Evolutionary conservation across 2,113 vertebrate species (phyloP), one percentile per base, ranked within the genome.

Genomic region (Mesitornis unicolor): DNA sequence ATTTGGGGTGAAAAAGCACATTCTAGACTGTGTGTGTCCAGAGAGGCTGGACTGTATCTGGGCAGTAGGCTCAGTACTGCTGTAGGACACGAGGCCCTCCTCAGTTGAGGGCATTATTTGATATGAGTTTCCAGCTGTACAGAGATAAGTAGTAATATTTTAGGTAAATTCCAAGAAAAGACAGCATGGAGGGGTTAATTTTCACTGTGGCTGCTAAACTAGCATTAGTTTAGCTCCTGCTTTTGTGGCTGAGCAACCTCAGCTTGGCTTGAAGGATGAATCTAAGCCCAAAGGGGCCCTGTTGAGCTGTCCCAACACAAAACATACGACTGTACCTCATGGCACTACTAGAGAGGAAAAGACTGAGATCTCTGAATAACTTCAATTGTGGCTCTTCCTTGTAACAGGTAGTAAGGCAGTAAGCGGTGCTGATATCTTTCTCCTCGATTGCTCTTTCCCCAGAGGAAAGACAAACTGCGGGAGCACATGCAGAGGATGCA

Each of bases 401-500:
- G 15, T 40, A 53, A 26, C 7, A n/a, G 50, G 35, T 13, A 61
- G 2, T 36, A 24, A 45, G 48, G 75, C 73, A 63, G 33, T 51
- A 53, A 80, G 51, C 2, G 0, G 4, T 71, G 56, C 51, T 93
- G 64, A 17, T 11, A 0, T 13, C 42, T 59, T 68, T 24, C 22
- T 54, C 29, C 21, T 24, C 1, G 4, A 29, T 35, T 69, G 48
- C 36, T 79, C 76, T 95, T 38, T 43, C 50, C 59, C 84, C 43
- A 99, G 99, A 98, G 99, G 84, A 99, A 99, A 85, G 99, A 99
- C 97, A 99, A 99, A 74, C 98, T 99, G 43, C 98, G 99, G 50
- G 99, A 99, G 89, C 99, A 99, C 97, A 99, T 99, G 99, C 99
- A 99, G 84, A 98, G 99, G 38, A 99, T 99, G 99, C 99, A 99